phyloP scores from a whole-genome alignment of 2,888 invertebrate genomes.

The Nomada fabriciana region DNA sequence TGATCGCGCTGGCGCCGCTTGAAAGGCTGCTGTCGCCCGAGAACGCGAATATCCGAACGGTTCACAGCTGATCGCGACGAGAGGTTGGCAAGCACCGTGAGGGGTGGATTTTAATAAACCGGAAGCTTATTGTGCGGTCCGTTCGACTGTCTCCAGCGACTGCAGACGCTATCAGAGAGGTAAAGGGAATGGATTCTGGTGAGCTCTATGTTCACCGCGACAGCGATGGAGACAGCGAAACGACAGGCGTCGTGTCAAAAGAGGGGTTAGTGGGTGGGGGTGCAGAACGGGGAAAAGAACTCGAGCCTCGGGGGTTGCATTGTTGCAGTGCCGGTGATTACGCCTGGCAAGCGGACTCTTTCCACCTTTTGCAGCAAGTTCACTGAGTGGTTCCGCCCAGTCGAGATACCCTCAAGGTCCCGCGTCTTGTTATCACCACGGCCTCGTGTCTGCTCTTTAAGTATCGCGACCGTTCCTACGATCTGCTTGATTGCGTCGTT shows the following conservation, averaged over 20 bases:
- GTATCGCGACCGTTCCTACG: slow-evolving; percentile 57
- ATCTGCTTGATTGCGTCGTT: slow-evolving; percentile 64
- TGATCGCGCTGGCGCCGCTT: background rate
- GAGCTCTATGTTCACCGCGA: slow-evolving; percentile 23
- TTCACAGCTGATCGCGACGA: slow-evolving; percentile 57
- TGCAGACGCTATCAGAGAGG: slow-evolving; percentile 36
- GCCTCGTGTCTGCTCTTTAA: slow-evolving; percentile 55
- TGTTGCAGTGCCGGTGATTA: slow-evolving; percentile 79
- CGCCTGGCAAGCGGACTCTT: slow-evolving; percentile 62
- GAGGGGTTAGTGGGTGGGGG: slow-evolving; percentile 1
- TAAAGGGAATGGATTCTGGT: slow-evolving; percentile 34
- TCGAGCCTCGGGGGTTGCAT: slow-evolving; percentile 68
- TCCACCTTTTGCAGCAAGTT: slow-evolving; percentile 51
- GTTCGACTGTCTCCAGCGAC: slow-evolving; percentile 41
- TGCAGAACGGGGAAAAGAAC: slow-evolving; percentile 50
- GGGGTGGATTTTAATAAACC: slow-evolving; percentile 72
- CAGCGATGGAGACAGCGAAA: slow-evolving; percentile 49
- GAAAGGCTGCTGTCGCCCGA: slow-evolving; percentile 19
- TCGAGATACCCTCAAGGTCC: slow-evolving; percentile 62
- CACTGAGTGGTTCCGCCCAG: slow-evolving; percentile 54
- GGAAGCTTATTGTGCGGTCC: slow-evolving; percentile 70
- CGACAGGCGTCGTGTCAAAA: slow-evolving; percentile 38
- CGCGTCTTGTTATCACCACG: slow-evolving; percentile 64
- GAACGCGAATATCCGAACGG: slow-evolving; percentile 20
- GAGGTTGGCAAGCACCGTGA: slow-evolving; percentile 12